These are phyloP conservation scores for Morus bassanus DNA, from an alignment of 2,797 vertebrate genomes.

Conservation along the genomic window DNA sequence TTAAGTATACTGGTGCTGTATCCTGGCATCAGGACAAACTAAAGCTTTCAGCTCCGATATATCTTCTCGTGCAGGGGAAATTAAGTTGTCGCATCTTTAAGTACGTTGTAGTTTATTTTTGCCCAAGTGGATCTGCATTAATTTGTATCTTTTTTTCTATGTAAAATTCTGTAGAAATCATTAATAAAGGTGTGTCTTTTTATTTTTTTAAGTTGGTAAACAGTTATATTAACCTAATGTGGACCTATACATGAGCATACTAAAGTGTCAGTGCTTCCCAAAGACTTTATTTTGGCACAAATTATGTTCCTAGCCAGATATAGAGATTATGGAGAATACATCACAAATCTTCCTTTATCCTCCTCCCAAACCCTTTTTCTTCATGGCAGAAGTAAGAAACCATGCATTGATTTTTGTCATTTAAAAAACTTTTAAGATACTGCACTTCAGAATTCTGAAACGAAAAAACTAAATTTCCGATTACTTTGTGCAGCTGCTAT, in stretches of 20 bases:
- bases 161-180: constrained; percentile 77
- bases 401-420: neutral
- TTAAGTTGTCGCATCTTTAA: constrained; percentile 82
- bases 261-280: constrained; percentile 60
- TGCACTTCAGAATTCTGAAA: constrained; percentile 30
- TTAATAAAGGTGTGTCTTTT: constrained; percentile 76
- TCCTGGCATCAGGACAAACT: constrained; percentile 80
- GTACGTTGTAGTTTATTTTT: constrained; percentile 74
- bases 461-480: neutral
- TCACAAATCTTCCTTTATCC: constrained; percentile 3
- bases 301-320: constrained; percentile 58
- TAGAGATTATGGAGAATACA: constrained; percentile 30
- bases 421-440: neutral
- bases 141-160: constrained; percentile 74
- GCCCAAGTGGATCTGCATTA: constrained; percentile 76
- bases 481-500: constrained; percentile 22
- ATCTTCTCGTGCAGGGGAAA: constrained; percentile 86
- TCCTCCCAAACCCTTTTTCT: neutral
- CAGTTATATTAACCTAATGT: constrained; percentile 60
- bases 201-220: constrained; percentile 68
- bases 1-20: constrained; percentile 76
- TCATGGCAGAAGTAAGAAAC: neutral
- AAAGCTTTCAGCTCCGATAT: constrained; percentile 82
- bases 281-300: constrained; percentile 63
- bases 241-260: constrained; percentile 49